These are phyloP conservation scores for Passer montanus DNA, from an alignment of 2,113 vertebrate genomes.

Conservation along the genomic window DNA sequence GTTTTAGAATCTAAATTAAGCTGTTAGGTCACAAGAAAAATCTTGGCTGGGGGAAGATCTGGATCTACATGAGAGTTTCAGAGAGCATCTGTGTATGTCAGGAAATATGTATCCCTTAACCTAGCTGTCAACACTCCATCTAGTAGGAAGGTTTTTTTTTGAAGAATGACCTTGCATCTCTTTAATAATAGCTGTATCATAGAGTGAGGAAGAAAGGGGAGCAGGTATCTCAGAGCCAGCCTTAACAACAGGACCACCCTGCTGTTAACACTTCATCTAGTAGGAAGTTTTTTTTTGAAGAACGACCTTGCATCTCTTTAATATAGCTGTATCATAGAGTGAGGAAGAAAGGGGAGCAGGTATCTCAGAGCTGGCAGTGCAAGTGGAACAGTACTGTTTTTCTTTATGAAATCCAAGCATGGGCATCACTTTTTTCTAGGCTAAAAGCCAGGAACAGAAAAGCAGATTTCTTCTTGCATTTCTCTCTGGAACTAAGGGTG, in stretches of 20 bases:
- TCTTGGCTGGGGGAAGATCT: not conserved
- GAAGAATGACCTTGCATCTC: not conserved
- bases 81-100: not conserved
- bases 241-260: too few species aligned
- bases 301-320: not conserved
- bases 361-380: not conserved
- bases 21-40: not conserved
- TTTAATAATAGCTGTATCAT: not conserved
- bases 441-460: not conserved
- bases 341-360: not conserved
- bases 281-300: not conserved
- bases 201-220: not conserved
- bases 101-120: not conserved
- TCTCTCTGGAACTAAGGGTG: not conserved
- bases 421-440: not conserved
- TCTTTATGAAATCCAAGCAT: not conserved
- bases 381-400: not conserved
- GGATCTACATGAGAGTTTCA: not conserved
- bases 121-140: not conserved
- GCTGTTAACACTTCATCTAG: not conserved
- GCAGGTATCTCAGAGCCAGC: too few species aligned
- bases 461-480: not conserved
- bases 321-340: rapidly evolving
- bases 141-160: not conserved
- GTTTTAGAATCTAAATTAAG: not conserved